Percentiles rank a stretch among this genome's conserved stretches.
These are phyloP conservation scores for Sinhomidia bicolor DNA, from an alignment of 2,888 invertebrate species.

Conservation along the genomic window DNA sequence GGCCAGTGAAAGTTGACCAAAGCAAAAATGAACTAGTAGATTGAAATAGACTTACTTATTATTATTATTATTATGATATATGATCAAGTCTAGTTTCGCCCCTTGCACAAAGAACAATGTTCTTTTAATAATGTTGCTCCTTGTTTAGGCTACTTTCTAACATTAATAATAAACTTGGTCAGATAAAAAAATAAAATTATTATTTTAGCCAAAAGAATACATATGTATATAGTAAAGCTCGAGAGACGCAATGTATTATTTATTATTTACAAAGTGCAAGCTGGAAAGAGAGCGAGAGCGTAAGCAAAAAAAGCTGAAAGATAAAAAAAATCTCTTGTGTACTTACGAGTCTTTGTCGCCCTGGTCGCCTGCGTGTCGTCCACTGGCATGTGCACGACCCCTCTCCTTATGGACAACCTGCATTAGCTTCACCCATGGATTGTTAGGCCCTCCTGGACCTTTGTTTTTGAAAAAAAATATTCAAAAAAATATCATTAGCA, in stretches of 20 bases:
- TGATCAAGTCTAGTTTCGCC: background rate
- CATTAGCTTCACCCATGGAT: conserved; percentile 92
- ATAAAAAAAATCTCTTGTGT: background rate
- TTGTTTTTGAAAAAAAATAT: background rate
- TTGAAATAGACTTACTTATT: background rate
- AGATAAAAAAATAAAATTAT: too few relatives aligned
- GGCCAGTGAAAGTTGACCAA: conserved; percentile 26
- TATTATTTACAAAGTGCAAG: background rate
- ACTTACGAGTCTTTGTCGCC: conserved; percentile 81
- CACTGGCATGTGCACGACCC: conserved; percentile 85
- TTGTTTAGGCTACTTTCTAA: too few relatives aligned
- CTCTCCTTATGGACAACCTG: conserved; percentile 87
- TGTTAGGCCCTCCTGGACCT: conserved; percentile 86
- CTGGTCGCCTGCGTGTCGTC: conserved; percentile 82
- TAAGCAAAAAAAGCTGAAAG: background rate
- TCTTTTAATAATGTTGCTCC: background rate
- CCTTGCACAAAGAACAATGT: background rate
- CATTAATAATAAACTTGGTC: too few relatives aligned
- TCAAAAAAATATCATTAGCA: background rate
- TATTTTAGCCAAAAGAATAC: too few relatives aligned
- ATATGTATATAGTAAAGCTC: background rate
- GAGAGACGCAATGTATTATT: background rate
- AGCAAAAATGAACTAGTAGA: background rate
- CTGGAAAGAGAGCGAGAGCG: background rate
- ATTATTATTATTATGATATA: background rate